Conservation (phyloP, 2,888 invertebrate genomes). For the Tipula vernalis region DNA sequence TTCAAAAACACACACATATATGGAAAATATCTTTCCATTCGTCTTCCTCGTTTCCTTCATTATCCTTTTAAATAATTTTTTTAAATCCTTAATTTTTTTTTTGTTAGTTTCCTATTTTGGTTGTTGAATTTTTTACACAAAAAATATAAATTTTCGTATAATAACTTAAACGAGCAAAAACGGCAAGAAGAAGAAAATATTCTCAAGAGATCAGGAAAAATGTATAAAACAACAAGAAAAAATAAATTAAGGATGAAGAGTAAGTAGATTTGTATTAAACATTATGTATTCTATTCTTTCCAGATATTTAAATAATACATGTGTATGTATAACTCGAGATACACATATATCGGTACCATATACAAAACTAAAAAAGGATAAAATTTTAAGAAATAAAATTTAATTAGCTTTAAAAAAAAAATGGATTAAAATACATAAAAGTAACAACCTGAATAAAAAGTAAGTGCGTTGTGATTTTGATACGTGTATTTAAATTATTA, state of each 20-base stretch:
- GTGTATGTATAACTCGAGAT: neutral
- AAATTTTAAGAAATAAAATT: neutral
- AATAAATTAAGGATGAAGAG: neutral
- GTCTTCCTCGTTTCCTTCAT: neutral
- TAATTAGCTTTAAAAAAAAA: neutral
- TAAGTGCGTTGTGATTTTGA: conserved; percentile 4
- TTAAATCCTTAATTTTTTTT: neutral
- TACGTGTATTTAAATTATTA: neutral
- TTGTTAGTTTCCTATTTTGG: neutral
- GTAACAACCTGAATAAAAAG: neutral
- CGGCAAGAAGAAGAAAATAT: neutral
- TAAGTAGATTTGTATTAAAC: neutral
- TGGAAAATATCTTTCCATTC: neutral
- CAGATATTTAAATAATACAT: neutral
- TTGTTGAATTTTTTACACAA: neutral
- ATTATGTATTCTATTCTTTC: neutral
- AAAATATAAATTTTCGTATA: neutral
- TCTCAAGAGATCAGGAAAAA: neutral
- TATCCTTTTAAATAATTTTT: neutral
- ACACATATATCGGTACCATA: neutral
- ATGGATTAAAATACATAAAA: neutral
- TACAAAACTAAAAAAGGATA: neutral
- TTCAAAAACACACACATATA: neutral
- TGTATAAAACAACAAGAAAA: neutral
- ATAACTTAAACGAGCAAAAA: neutral